These are phyloP conservation scores for Stichodactyla helianthus DNA, from an alignment of 64 coral and sea anemone species.

Conservation along the genomic window DNA sequence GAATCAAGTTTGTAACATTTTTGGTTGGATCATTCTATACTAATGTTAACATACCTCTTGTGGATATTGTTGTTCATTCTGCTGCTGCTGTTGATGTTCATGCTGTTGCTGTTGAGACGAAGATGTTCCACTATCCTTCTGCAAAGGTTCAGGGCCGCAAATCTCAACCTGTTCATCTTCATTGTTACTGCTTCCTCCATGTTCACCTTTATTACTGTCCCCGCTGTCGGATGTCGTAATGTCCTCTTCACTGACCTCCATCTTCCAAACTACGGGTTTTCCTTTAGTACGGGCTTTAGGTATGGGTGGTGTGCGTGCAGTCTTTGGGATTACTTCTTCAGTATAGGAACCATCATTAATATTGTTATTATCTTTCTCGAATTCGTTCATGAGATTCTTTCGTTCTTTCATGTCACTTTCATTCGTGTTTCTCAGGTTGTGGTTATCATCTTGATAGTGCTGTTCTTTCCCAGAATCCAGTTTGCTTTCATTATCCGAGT, in stretches of 20 bases:
- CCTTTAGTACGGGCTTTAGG: slow-evolving; percentile 44
- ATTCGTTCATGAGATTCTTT: not conserved
- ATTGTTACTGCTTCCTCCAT: slow-evolving; percentile 26
- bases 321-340: not conserved
- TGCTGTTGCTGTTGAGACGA: not conserved
- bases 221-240: slow-evolving; percentile 16
- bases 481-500: not conserved
- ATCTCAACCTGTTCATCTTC: slow-evolving; percentile 56
- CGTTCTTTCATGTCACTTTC: not conserved
- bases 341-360: not conserved
- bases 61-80: no score
- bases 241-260: slow-evolving; percentile 30
- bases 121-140: not conserved
- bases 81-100: no score
- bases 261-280: slow-evolving; percentile 43
- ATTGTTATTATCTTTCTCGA: not conserved
- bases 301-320: slow-evolving; percentile 2
- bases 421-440: not conserved
- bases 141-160: slow-evolving; percentile 26
- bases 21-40: no score
- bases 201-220: slow-evolving; percentile 32
- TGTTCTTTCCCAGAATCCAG: slow-evolving; percentile 2
- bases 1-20: no score
- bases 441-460: not conserved
- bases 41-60: no score